Percentiles rank a stretch among this genome's conserved stretches.
Evolutionary conservation across 1,140 invertebrate genomes (phyloP).

Genomic region (roundworm (Caenorhabditis elegans)): WBcel235 BX284605.5:8383001-8383500

Average conservation of each 20-base stretch:
- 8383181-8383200: no score
- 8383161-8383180: no score
- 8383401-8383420: conserved; percentile 13
- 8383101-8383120: no score
- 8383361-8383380: neutral
- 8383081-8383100: no score
- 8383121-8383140: no score
- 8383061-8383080: no score
- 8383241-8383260: no score
- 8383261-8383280: conserved; percentile 19
- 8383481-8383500: conserved; percentile 36
- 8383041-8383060: no score
- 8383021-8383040: no score
- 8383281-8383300: neutral
- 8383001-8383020: no score
- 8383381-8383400: conserved; percentile 32
- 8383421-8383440: neutral
- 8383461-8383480: neutral
- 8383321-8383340: neutral
- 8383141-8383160: no score
- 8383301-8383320: conserved; percentile 17
- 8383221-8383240: no score
- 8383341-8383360: neutral
- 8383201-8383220: conserved; percentile 85
- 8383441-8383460: conserved; percentile 20